Evolutionary conservation across 2,888 invertebrate genomes (phyloP).

Genomic region (Mythimna lalbum): DNA sequence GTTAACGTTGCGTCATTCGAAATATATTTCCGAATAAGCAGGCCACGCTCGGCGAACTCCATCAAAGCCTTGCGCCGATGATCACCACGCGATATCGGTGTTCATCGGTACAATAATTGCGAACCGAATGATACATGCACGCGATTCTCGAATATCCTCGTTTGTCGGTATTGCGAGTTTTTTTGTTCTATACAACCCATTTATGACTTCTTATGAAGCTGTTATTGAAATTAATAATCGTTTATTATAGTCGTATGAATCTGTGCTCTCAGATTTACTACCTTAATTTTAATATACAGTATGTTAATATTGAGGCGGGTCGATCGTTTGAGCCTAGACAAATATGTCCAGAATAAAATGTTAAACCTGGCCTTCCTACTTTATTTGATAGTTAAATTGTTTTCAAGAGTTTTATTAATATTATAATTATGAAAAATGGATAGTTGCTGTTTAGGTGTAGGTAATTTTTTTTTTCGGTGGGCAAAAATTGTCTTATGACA

Average conservation of each 20-base stretch:
- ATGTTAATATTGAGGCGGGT: constrained; percentile 20
- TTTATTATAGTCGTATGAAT: constrained; percentile 43
- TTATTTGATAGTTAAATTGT: constrained; percentile 1
- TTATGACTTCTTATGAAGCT: constrained; percentile 76
- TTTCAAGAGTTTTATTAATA: not conserved
- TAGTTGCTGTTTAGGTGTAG: constrained; percentile 14
- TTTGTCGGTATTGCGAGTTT: constrained; percentile 73
- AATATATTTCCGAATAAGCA: constrained; percentile 68
- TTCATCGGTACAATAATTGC: constrained; percentile 85
- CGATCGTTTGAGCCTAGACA: constrained; percentile 17
- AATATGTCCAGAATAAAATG: constrained; percentile 8
- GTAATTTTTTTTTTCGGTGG: too few species aligned
- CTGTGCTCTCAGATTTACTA: constrained; percentile 11
- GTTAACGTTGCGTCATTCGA: constrained; percentile 42
- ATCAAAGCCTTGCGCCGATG: constrained; percentile 72
- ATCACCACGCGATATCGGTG: constrained; percentile 87
- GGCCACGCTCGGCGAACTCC: constrained; percentile 61
- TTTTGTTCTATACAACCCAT: constrained; percentile 69
- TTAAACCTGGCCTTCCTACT: not conserved
- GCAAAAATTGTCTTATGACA: too few species aligned
- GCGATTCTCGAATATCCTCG: constrained; percentile 77
- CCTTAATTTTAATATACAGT: constrained; percentile 9
- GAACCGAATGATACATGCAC: constrained; percentile 87
- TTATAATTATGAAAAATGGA: constrained; percentile 6
- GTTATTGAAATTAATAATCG: constrained; percentile 75